phyloP scores from a whole-genome alignment of 2,113 vertebrate genomes.

The Ranitomeya variabilis region DNA sequence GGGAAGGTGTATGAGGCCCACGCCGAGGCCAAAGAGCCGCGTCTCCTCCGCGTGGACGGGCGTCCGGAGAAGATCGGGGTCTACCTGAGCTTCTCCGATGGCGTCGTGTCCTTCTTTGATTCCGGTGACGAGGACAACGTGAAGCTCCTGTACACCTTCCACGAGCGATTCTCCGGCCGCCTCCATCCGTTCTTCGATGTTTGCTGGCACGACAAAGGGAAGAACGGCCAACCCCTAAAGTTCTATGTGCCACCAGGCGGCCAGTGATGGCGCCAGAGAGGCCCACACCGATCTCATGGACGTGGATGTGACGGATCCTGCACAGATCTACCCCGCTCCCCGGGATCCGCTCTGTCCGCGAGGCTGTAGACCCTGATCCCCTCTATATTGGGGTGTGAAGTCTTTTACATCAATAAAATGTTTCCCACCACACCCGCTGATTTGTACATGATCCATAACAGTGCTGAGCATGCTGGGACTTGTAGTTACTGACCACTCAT shows the following conservation, averaged over 20 bases:
- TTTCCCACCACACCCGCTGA: not conserved
- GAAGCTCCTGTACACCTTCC: slow-evolving; percentile 78
- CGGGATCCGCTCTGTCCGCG: not conserved
- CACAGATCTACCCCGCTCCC: not conserved
- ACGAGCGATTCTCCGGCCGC: slow-evolving; percentile 63
- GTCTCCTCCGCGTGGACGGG: slow-evolving; percentile 72
- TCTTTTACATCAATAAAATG: not conserved
- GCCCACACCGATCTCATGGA: not conserved
- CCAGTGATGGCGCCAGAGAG: not conserved
- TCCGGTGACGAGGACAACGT: slow-evolving; percentile 77
- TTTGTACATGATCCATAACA: not conserved
- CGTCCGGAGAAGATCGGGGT: slow-evolving; percentile 75
- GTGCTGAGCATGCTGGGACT: too few relatives aligned
- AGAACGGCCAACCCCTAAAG: slow-evolving; percentile 67
- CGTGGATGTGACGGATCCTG: not conserved
- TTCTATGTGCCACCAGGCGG: slow-evolving; percentile 34
- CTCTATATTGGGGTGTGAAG: not conserved
- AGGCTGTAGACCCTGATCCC: not conserved
- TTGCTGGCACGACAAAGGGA: slow-evolving; percentile 74
- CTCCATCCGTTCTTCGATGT: slow-evolving; percentile 72
- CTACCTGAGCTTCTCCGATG: slow-evolving; percentile 80
- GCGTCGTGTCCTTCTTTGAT: slow-evolving; percentile 78
- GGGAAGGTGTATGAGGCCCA: slow-evolving; percentile 83
- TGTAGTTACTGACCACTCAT: too few relatives aligned
- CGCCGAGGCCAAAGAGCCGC: slow-evolving; percentile 78